Evolutionary conservation across 1,140 invertebrate species (phyloP).

Genomic region (Drosophila arizonae): DNA sequence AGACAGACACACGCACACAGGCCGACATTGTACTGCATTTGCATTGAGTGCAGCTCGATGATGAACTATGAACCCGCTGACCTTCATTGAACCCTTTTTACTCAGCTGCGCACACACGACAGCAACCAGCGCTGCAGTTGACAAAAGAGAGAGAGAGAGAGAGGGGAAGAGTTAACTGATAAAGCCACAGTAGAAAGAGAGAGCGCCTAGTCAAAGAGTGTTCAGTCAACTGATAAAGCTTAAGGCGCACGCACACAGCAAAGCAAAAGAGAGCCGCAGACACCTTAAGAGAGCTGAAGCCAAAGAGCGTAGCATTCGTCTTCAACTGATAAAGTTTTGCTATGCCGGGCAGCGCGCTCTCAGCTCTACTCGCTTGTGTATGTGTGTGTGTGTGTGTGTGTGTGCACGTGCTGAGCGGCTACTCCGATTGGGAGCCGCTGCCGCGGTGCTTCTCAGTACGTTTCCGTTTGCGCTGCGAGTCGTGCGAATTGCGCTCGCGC

Average conservation of each 20-base stretch:
- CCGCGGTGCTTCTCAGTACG: conserved; percentile 58
- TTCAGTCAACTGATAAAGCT: background rate
- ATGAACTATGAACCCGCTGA: conserved; percentile 81
- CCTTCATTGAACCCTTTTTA: conserved; percentile 78
- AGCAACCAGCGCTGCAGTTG: background rate
- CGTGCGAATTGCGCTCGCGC: conserved; percentile 60
- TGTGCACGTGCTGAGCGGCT: conserved; percentile 34
- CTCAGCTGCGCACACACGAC: conserved; percentile 29
- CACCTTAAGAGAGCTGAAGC: conserved; percentile 4
- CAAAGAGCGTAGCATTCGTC: conserved; percentile 12
- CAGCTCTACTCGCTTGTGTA: conserved; percentile 1
- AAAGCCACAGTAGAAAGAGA: background rate
- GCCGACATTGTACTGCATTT: conserved; percentile 33
- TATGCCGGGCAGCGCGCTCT: conserved; percentile 16
- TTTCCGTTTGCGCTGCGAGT: conserved; percentile 65
- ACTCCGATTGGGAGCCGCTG: conserved; percentile 55
- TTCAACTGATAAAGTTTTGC: conserved; percentile 51
- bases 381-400: conserved; percentile 9
- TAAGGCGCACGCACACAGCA: conserved; percentile 18
- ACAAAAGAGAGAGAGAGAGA: background rate
- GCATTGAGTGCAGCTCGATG: conserved; percentile 39
- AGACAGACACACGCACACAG: conserved; percentile 6
- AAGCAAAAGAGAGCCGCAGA: background rate
- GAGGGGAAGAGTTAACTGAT: background rate
- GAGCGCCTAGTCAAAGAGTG: conserved; percentile 1